phyloP scores from a whole-genome alignment of 2,888 invertebrate genomes.

The Selenia dentaria region DNA sequence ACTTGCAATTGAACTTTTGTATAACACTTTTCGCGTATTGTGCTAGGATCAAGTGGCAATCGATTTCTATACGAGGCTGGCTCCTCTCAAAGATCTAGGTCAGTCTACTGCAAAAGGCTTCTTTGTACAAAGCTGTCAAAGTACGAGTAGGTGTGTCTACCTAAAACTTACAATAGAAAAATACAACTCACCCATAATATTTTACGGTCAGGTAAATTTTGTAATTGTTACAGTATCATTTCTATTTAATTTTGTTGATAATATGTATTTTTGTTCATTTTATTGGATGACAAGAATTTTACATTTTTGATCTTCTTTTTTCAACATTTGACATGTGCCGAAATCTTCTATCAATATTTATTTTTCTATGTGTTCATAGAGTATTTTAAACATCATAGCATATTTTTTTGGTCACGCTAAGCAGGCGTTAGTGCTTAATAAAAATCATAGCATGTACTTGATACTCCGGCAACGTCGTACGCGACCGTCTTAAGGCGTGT shows the following conservation, averaged over 20 bases:
- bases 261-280: constrained; percentile 36
- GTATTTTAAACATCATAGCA: too few species aligned
- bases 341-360: constrained; percentile 40
- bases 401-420: too few species aligned
- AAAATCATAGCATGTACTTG: too few species aligned
- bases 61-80: constrained; percentile 51
- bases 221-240: constrained; percentile 35
- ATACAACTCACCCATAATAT: constrained; percentile 68
- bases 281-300: constrained; percentile 49
- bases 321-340: constrained; percentile 57
- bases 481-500: too few species aligned
- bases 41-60: constrained; percentile 56
- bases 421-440: too few species aligned
- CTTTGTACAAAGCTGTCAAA: constrained; percentile 76
- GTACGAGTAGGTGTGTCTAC: constrained; percentile 46
- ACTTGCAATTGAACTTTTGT: constrained; percentile 68
- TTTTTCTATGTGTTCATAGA: constrained; percentile 15
- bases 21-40: constrained; percentile 35
- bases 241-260: constrained; percentile 38
- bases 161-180: constrained; percentile 14
- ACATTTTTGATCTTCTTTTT: constrained; percentile 70
- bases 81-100: constrained; percentile 43
- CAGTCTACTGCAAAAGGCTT: constrained; percentile 54
- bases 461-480: too few species aligned
- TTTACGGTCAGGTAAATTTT: constrained; percentile 24